Evolutionary conservation across 2,797 vertebrate genomes (phyloP), one percentile per base, ranked within the genome.

Genomic region (Paramormyrops hopkinsi): DNA sequence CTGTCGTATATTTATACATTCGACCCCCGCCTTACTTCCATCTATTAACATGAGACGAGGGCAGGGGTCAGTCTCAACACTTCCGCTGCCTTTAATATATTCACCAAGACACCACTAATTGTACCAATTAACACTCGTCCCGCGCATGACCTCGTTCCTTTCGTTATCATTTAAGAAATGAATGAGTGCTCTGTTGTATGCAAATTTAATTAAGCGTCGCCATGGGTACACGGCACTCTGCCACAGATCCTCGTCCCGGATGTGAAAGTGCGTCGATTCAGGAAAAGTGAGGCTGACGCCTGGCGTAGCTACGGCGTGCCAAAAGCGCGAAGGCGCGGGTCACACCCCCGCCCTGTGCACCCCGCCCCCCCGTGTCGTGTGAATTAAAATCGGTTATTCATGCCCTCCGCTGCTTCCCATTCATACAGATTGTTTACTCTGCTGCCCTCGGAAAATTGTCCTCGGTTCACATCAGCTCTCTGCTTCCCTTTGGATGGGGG

Each of bases 161-260:
- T 65, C 86, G 44, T 88, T 88, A 88, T 65, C 86, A 65, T 88
- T 88, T 88, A 88, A 88, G 54, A 48, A 69, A 88, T 65, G 59
- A 88, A 88, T 46, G 86, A 69, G 59, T 44, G 56, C 59, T 88
- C 50, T 88, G 86, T 88, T 65, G 37, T 65, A 88, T 65, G 86
- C 86, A 65, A 48, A 88, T 88, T 88, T 88, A 88, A 88, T 88
- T 88, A 88, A 65, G 86, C 44, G 41, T 88, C 59, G 56, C 86
- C 56, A 65, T 69, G 86, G 86, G 54, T 69, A 29, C 86, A 48
- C 37, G n/a, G 44, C 56, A 11, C 56, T 4, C 33, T 62, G 53
- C 86, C 56, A 56, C 54, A 65, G 41, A 62, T 65, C 17, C 56
- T 29, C n/a, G 4, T 62, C 48, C 29, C 3, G 85, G 14, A 56